phyloP scores from a whole-genome alignment of 2,113 vertebrate genomes.

The Leptocoma aspasia region DNA sequence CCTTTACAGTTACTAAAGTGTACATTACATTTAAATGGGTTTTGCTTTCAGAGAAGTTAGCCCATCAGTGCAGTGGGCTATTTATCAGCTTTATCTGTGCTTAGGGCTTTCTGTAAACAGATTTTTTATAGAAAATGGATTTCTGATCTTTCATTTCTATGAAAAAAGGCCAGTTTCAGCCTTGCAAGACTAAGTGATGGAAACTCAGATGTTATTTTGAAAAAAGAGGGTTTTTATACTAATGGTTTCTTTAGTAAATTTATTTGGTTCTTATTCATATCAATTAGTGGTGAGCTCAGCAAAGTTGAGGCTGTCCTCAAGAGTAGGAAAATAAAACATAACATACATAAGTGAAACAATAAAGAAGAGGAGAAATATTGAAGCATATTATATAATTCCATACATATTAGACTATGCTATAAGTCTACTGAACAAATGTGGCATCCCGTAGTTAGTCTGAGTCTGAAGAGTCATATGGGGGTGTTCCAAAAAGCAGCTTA shows the following conservation, averaged over 20 bases:
- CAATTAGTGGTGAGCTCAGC: neutral
- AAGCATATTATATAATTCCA: neutral
- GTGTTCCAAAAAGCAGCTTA: neutral
- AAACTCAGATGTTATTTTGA: neutral
- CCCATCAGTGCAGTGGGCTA: neutral
- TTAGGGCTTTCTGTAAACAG: neutral
- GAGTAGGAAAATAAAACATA: neutral
- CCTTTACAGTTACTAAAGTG: neutral
- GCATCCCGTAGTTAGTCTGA: neutral
- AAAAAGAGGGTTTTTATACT: neutral
- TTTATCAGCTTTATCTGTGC: neutral
- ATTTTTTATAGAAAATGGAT: neutral
- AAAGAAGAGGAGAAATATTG: neutral
- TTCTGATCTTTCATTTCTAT: neutral
- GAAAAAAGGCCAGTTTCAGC: neutral
- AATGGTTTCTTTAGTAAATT: neutral
- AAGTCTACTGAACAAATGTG: neutral
- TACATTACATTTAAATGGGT: neutral
- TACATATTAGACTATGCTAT: neutral
- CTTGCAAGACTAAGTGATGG: neutral
- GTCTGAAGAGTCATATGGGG: neutral
- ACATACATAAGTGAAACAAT: neutral
- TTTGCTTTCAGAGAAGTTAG: neutral
- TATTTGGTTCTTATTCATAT: neutral
- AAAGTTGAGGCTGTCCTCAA: neutral